Evolutionary conservation across 2,113 vertebrate species (phyloP), one percentile per base, ranked within the genome.

Genomic region (Pristiophorus japonicus): DNA sequence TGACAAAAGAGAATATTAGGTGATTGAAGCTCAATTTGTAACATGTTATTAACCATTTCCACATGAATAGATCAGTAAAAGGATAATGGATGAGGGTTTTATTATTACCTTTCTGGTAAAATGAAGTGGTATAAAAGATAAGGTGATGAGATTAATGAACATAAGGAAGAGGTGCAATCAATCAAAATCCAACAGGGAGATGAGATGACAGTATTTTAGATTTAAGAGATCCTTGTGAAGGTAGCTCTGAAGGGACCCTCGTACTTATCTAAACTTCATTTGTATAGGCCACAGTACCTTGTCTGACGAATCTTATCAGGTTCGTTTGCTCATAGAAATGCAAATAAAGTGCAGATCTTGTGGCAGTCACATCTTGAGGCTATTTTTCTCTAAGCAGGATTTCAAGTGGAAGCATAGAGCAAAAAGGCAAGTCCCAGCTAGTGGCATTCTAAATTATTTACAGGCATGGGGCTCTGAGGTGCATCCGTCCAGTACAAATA

Each of bases 1-100:
- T 97, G 97, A 98, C 98, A 98, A 98, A 98, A 97, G 97, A 97
- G 97, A 98, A 99, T 98, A 99, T 98, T 97, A 98, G 98, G 98
- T 98, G 98, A 99, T 99, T 99, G 99, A 99, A 99, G 98, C 99
- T 99, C 98, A 99, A 99, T 99, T 99, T 99, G 99, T 99, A 99
- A 98, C 98, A 98, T 98, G 98, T 99, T 99, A 99, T 99, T 99
- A 99, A 99, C 98, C 97, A 99, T 99, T 99, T 99, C 99, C 98
- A 97, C 98, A 98, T 98, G 98, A 98, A 98, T 98, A 98, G 98
- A 98, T 98, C 97, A 96, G 98, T 98, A 99, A 99, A 98, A 99
- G 98, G 98, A 98, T 99, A 99, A 99, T 98, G 98, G 98, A 99
- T 99, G 99, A 98, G 98, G 98, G 98, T 98, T 98, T 99, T 99